phyloP scores from a whole-genome alignment of 2,888 invertebrate genomes.

The Ferdinandea cuprea region DNA sequence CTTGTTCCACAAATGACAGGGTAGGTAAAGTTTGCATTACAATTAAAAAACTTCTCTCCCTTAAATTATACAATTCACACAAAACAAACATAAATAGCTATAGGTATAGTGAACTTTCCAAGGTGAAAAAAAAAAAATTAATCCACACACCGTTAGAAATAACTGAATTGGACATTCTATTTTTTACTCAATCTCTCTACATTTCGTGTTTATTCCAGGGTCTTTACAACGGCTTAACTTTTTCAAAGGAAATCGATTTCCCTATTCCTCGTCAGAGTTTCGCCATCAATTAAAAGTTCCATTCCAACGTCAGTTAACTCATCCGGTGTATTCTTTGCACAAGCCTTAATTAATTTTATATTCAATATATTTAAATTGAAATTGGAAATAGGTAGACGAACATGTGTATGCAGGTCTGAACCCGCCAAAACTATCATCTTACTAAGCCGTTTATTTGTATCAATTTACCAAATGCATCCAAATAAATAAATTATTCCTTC shows the following conservation, averaged over 20 bases:
- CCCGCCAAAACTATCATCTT: background rate
- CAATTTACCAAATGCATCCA: slow-evolving; percentile 3
- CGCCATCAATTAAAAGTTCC: slow-evolving; percentile 44
- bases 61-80: too few species aligned
- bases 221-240: background rate
- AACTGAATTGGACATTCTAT: background rate
- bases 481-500: slow-evolving; percentile 9
- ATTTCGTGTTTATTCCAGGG: background rate
- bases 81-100: too few species aligned
- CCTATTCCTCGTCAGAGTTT: background rate
- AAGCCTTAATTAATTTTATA: slow-evolving; percentile 48
- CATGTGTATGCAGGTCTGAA: too few species aligned
- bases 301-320: slow-evolving; percentile 30
- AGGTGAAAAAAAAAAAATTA: too few species aligned
- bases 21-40: too few species aligned
- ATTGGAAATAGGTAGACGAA: background rate
- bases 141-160: too few species aligned
- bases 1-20: too few species aligned
- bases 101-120: too few species aligned
- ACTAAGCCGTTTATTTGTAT: background rate
- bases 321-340: slow-evolving; percentile 29
- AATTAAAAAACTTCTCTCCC: too few species aligned
- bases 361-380: background rate
- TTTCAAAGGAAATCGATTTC: slow-evolving; percentile 4
- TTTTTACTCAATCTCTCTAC: background rate